A percentile compares a stretch with the other conserved stretches of the same genome.
These are phyloP conservation scores for Ellobius talpinus DNA, from an alignment of 2,113 vertebrate genomes.

Conservation along the genomic window DNA sequence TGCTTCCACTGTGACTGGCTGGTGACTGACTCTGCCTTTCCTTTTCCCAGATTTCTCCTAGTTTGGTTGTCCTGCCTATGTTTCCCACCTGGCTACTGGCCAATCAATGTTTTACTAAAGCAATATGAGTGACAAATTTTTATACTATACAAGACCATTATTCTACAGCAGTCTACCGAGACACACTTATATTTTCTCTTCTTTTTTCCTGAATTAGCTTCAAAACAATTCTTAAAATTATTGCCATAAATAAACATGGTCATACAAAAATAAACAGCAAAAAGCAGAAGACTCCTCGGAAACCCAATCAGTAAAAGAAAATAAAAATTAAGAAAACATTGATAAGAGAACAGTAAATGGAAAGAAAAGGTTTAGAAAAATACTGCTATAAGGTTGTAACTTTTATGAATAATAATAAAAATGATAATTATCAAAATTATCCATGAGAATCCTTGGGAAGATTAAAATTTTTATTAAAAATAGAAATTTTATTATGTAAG, in stretches of 20 bases:
- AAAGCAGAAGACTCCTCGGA: background rate
- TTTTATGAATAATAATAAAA: background rate
- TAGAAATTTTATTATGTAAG: background rate
- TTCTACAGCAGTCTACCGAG: no score
- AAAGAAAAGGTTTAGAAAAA: background rate
- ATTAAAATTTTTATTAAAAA: background rate
- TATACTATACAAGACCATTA: no score
- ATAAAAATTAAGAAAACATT: background rate
- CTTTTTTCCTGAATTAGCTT: background rate
- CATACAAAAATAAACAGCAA: background rate
- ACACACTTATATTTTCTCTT: background rate
- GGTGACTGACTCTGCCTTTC: no score
- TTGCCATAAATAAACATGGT: background rate
- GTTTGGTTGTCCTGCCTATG: no score
- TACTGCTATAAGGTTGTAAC: background rate
- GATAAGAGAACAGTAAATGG: background rate
- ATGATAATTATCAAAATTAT: background rate
- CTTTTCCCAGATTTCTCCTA: no score
- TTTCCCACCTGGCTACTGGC: no score
- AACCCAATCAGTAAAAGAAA: constrained; percentile 12
- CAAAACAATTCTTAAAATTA: background rate
- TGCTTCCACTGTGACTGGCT: no score
- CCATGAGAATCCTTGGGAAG: background rate
- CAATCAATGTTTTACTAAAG: no score
- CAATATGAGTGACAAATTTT: no score